Conservation (phyloP, 2,113 vertebrate species). For the Leiothrix lutea region DNA sequence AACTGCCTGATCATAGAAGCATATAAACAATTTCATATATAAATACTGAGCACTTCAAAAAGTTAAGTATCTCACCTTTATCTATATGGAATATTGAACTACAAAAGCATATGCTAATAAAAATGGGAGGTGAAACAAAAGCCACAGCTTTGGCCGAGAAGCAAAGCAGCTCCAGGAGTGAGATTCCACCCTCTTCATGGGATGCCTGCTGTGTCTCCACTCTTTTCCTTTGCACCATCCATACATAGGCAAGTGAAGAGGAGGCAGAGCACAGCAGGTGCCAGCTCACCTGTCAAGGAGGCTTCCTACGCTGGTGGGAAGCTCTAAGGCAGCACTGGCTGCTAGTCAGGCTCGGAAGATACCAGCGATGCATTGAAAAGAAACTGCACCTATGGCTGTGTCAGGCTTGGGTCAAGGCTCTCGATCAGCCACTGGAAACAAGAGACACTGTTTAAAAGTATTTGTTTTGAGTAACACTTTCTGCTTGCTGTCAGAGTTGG, state of each 20-base stretch:
- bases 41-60: background rate
- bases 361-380: background rate
- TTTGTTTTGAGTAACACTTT: conserved; percentile 31
- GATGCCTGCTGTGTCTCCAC: background rate
- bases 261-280: background rate
- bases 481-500: conserved; percentile 41
- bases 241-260: background rate
- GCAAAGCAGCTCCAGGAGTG: background rate
- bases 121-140: background rate
- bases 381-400: background rate
- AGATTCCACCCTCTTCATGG: background rate
- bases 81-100: background rate
- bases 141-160: background rate
- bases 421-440: background rate
- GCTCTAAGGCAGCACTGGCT: background rate
- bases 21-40: background rate
- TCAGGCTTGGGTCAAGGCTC: background rate
- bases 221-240: background rate
- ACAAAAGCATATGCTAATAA: background rate
- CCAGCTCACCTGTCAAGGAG: background rate
- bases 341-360: background rate
- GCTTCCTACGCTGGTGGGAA: background rate
- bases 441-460: conserved; percentile 1
- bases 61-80: background rate
- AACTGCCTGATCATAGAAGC: background rate